phyloP scores from a whole-genome alignment of 1,140 invertebrate genomes.

The Brachionus rotundiformis region DNA sequence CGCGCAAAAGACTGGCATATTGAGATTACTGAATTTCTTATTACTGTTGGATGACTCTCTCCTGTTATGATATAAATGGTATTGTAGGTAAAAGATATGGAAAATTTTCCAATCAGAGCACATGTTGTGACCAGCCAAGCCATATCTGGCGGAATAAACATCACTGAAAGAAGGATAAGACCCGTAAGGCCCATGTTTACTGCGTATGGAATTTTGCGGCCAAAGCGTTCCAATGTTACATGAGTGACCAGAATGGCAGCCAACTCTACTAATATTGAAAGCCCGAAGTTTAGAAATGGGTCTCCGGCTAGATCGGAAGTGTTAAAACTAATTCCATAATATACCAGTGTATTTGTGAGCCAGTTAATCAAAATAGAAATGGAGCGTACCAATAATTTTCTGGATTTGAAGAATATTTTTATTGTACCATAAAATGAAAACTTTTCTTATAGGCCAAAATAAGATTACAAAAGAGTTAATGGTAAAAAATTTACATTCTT shows the following conservation, averaged over 20 bases:
- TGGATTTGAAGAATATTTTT: conserved; percentile 46
- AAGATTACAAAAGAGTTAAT: neutral
- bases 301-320: conserved; percentile 54
- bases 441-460: neutral
- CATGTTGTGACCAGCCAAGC: neutral
- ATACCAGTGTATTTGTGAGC: conserved; percentile 56
- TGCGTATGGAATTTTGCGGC: conserved; percentile 34
- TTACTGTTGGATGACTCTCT: conserved; percentile 44
- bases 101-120: conserved; percentile 45
- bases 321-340: conserved; percentile 56
- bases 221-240: conserved; percentile 52
- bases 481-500: neutral
- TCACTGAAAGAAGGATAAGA: neutral
- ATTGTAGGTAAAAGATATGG: conserved; percentile 31
- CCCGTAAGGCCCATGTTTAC: conserved; percentile 23
- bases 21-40: conserved; percentile 31
- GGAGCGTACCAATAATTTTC: neutral
- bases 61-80: conserved; percentile 41
- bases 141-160: conserved; percentile 7
- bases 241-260: conserved; percentile 53
- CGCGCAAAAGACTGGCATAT: conserved; percentile 12
- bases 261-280: conserved; percentile 55
- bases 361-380: conserved; percentile 26
- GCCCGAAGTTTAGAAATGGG: conserved; percentile 56
- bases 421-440: neutral